Evolutionary conservation across 2,113 vertebrate genomes (phyloP).

Genomic region (Rhea pennata): DNA sequence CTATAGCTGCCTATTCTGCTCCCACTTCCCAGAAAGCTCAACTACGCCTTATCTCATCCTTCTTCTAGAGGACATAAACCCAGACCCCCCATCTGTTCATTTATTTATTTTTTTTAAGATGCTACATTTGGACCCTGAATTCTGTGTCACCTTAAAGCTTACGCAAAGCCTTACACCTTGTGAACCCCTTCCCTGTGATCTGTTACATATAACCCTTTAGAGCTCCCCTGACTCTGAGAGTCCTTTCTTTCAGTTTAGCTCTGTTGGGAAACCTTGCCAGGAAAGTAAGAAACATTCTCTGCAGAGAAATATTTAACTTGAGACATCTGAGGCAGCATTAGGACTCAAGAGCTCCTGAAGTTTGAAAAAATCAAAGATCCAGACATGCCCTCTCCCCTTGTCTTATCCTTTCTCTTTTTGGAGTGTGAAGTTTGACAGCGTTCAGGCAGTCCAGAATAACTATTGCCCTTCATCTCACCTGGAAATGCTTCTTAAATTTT

Average conservation of each 20-base stretch:
- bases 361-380: not conserved
- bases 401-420: not conserved
- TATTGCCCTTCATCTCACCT: not conserved
- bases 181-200: not conserved
- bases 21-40: not conserved
- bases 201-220: not conserved
- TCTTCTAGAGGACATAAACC: not conserved
- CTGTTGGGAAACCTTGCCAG: not conserved
- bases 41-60: not conserved
- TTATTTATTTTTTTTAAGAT: not conserved
- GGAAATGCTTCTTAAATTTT: not conserved
- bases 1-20: not conserved
- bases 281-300: not conserved
- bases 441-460: not conserved
- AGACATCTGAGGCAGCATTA: not conserved
- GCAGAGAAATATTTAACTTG: not conserved
- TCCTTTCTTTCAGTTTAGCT: not conserved
- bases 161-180: no score
- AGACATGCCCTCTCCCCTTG: not conserved
- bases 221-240: not conserved
- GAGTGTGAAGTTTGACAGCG: not conserved
- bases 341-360: not conserved
- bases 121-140: not conserved
- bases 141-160: not conserved
- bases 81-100: accelerated